Evolutionary conservation across 2,113 vertebrate species (phyloP).

Genomic region (Psettodes erumei): DNA sequence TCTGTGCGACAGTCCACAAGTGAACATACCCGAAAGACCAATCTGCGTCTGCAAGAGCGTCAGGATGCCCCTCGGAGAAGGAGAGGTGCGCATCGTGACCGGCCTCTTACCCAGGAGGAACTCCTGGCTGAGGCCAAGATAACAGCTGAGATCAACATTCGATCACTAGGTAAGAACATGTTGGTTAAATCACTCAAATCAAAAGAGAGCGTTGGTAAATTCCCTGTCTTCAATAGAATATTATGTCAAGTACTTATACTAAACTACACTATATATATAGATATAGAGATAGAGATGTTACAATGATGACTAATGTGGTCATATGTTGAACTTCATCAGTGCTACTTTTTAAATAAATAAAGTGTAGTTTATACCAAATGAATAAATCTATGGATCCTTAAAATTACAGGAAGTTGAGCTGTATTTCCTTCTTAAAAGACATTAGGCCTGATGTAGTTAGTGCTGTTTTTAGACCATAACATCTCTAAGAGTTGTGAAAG

Average conservation of each 20-base stretch:
- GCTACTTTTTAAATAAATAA: too few species aligned
- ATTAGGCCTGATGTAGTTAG: too few species aligned
- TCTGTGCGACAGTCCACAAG: slow-evolving; percentile 96
- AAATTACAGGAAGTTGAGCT: too few species aligned
- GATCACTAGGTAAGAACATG: slow-evolving; percentile 87
- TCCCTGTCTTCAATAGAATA: background rate
- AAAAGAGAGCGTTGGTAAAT: background rate
- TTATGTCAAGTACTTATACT: background rate
- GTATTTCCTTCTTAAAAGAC: too few species aligned
- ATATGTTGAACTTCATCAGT: background rate
- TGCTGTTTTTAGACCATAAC: background rate
- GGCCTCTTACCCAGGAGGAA: slow-evolving; percentile 93
- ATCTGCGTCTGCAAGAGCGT: slow-evolving; percentile 92
- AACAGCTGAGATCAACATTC: slow-evolving; percentile 93
- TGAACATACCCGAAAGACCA: slow-evolving; percentile 94
- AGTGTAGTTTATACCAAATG: too few species aligned
- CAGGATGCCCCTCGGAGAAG: slow-evolving; percentile 92
- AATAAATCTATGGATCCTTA: too few species aligned
- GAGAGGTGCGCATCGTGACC: slow-evolving; percentile 88
- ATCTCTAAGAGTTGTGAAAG: background rate
- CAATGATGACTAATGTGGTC: background rate
- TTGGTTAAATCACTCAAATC: background rate
- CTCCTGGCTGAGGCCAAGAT: slow-evolving; percentile 94
- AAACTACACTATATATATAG: background rate
- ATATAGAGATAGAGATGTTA: too few species aligned